A percentile compares a stretch with the other conserved stretches of the same genome.
Evolutionary conservation across 1,140 invertebrate genomes (phyloP).

Genomic region (Pissodes strobi): DNA sequence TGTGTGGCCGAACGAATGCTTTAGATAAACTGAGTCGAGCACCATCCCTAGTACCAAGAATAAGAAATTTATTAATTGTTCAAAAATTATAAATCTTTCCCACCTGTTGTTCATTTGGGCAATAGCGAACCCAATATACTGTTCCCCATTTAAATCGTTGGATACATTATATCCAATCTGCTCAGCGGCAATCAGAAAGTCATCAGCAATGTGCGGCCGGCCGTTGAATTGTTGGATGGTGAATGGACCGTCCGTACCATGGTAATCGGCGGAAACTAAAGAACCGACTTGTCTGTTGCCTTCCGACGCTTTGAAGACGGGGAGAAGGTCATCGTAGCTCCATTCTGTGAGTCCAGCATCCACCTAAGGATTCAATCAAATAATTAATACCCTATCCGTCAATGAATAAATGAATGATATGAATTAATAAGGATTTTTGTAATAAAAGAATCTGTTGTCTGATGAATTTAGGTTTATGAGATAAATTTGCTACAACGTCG

Average conservation of each 20-base stretch:
- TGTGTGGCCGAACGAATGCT: constrained; percentile 85
- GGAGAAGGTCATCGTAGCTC: constrained; percentile 76
- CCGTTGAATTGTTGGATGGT: constrained; percentile 67
- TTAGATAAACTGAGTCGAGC: constrained; percentile 77
- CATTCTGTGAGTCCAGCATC: constrained; percentile 69
- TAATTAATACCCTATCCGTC: too few relatives aligned
- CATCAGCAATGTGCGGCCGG: constrained; percentile 61
- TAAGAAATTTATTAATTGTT: constrained; percentile 42
- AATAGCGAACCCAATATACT: constrained; percentile 77
- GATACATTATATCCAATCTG: constrained; percentile 74
- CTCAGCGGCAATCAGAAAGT: constrained; percentile 74
- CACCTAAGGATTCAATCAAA: constrained; percentile 4
- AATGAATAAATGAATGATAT: too few relatives aligned
- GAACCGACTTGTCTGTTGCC: constrained; percentile 67
- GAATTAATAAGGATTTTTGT: too few relatives aligned
- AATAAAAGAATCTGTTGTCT: too few relatives aligned
- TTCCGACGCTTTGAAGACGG: constrained; percentile 79
- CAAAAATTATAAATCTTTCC: constrained; percentile 48
- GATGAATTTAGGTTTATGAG: too few relatives aligned
- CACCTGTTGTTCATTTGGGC: constrained; percentile 82
- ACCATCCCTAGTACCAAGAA: constrained; percentile 69
- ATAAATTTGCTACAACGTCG: too few relatives aligned
- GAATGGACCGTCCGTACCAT: constrained; percentile 69
- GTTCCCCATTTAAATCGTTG: constrained; percentile 81
- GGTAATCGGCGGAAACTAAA: constrained; percentile 63